A percentile compares a stretch with the other conserved stretches of the same genome.
Conservation (phyloP, 2,113 vertebrate species). For the Numida meleagris region DNA sequence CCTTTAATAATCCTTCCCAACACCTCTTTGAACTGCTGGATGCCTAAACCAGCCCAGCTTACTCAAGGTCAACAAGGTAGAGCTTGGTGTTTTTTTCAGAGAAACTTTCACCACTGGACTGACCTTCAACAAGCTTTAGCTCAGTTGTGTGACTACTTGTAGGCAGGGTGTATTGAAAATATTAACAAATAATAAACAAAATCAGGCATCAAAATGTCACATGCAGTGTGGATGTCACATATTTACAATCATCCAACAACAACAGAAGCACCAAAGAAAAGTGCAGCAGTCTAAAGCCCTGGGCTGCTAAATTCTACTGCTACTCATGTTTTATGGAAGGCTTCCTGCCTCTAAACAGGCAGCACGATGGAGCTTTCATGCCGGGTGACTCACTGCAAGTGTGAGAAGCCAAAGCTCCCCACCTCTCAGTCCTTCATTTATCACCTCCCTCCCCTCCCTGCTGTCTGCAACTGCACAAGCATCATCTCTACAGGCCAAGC, state of each 20-base stretch:
- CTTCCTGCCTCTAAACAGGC: not conserved
- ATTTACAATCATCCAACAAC: not conserved
- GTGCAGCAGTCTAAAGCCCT: not conserved
- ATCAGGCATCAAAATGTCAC: not conserved
- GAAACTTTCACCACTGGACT: not conserved
- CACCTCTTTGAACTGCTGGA: not conserved
- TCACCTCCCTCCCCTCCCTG: slow-evolving; percentile 1
- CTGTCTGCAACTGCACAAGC: not conserved
- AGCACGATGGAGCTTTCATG: not conserved
- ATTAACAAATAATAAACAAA: not conserved
- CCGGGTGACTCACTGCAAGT: not conserved
- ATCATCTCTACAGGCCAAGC: not conserved
- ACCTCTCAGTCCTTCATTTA: not conserved
- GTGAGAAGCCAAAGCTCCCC: slow-evolving; percentile 10
- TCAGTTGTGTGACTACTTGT: too few relatives aligned
- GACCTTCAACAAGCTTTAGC: not conserved
- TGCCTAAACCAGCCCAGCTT: not conserved
- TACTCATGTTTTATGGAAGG: not conserved
- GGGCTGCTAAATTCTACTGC: not conserved
- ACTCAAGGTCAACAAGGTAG: not conserved
- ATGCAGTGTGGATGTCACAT: not conserved
- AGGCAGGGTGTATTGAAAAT: not conserved
- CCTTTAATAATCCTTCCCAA: not conserved
- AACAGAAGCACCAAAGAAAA: not conserved
- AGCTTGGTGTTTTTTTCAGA: not conserved